These are phyloP conservation scores for Varanus komodoensis DNA, from an alignment of 2,113 vertebrate genomes.

Conservation along the genomic window DNA sequence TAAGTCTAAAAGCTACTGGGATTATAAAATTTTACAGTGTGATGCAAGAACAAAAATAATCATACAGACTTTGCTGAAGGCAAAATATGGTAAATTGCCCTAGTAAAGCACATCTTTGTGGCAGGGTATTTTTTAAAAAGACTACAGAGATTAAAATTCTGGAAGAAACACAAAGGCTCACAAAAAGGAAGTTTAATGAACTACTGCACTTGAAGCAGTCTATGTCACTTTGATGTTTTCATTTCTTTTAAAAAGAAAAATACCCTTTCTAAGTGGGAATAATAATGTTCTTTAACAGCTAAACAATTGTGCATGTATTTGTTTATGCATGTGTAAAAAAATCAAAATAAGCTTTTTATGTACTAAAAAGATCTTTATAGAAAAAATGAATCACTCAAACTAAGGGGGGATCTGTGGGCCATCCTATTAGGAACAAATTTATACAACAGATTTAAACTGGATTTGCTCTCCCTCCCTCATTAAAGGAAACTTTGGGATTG, in stretches of 20 bases:
- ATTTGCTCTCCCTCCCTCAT: background rate
- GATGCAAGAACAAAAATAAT: constrained; percentile 44
- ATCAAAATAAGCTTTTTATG: background rate
- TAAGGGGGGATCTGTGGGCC: background rate
- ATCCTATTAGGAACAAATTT: background rate
- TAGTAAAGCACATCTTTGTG: constrained; percentile 37
- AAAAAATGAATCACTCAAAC: background rate
- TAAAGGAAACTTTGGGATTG: background rate
- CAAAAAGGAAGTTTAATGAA: constrained; percentile 50
- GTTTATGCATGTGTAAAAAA: background rate
- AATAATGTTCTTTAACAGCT: background rate
- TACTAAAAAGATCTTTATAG: background rate
- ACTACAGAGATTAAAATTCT: constrained; percentile 37
- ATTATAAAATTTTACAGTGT: constrained; percentile 22
- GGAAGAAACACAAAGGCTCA: constrained; percentile 37
- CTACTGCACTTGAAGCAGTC: constrained; percentile 14
- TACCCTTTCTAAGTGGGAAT: background rate
- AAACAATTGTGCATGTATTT: constrained; percentile 29
- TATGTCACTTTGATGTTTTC: constrained; percentile 40
- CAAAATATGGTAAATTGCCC: constrained; percentile 48
- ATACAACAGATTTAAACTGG: background rate
- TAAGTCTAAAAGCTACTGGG: background rate
- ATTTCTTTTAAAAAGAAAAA: constrained; percentile 37
- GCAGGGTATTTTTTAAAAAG: constrained; percentile 19
- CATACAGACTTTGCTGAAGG: constrained; percentile 29